Conservation (phyloP, 2,888 invertebrate genomes). For the Rotaria socialis region DNA sequence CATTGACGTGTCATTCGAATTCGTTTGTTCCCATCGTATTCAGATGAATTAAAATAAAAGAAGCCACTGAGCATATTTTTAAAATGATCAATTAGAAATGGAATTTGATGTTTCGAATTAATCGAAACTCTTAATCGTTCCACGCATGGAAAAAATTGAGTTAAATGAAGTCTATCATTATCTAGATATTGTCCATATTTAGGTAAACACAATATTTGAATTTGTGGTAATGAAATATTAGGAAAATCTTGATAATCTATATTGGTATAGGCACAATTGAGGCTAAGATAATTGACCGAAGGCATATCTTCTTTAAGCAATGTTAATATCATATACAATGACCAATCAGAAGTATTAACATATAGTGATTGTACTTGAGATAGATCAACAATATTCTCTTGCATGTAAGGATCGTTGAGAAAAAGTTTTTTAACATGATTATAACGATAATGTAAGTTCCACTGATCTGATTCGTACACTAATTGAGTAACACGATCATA, state of each 20-base stretch:
- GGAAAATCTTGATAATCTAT: not conserved
- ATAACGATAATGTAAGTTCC: not conserved
- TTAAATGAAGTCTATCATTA: not conserved
- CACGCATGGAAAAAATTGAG: not conserved
- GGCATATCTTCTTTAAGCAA: not conserved
- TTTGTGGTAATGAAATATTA: not conserved
- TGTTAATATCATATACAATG: not conserved
- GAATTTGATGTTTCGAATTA: not conserved
- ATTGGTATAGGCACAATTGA: not conserved
- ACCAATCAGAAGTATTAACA: not conserved
- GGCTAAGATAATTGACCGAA: not conserved
- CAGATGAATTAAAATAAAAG: not conserved
- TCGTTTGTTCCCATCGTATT: not conserved
- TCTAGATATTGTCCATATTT: not conserved
- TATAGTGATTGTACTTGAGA: not conserved
- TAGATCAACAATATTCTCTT: not conserved
- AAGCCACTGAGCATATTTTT: not conserved
- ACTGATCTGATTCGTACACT: not conserved
- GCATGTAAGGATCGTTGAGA: not conserved
- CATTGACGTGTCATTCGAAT: not conserved
- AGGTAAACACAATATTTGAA: not conserved
- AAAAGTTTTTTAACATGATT: not conserved
- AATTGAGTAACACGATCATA: not conserved
- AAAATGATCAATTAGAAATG: not conserved
- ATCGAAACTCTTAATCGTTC: not conserved